Base-by-base conservation (phyloP, 2,113 vertebrate species). In the Labeo rohita region DNA sequence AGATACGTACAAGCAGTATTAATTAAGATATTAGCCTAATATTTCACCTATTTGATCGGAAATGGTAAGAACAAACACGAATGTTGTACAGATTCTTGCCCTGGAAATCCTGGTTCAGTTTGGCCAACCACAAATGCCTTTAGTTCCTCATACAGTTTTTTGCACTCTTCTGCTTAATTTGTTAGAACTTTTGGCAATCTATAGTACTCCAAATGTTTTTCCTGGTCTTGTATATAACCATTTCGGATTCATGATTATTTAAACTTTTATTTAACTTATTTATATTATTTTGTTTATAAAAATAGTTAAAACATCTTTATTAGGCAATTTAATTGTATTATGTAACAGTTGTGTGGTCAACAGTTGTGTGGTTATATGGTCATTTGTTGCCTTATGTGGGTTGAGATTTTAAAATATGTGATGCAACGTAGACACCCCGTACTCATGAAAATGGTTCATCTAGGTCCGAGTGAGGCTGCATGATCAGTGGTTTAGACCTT, bases 401-500 rank as follows among this genome's bases (percentile, higher is more conserved):
- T 47, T 47, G 43, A 47, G 43, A 73, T 47, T 21, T 6, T 21
- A 6, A 47, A 43, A 73, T 5, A 73, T 72, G 36, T 43, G 3
- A 72, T 72, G 34, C 3, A 72, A 18, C 6, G 8, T 75, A 7
- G 11, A 28, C 12, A 21, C 47, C n/a, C 21, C 28, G 11, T 11
- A 50, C 45, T 75, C 21, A 28, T 75, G 73, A 75, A 52, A 52
- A 52, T 13, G 23, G 2, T 34, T 9, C 36, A 36, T 8, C 8
- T 12, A 88, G 89, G 73, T 90, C 28, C 68, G 83, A 45, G 18
- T 66, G 49, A 21, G 65, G 9, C 81, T 59, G 84, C 43, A 91
- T 66, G 92, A 95, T 72, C 94, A 94, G 82, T 94, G 94, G 94
- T 73, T 84, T 7, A 79, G 75, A 54, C 50, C 49, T 47, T 75